Base-by-base conservation (phyloP, 2,888 invertebrate genomes). In the Melolontha melolontha region DNA sequence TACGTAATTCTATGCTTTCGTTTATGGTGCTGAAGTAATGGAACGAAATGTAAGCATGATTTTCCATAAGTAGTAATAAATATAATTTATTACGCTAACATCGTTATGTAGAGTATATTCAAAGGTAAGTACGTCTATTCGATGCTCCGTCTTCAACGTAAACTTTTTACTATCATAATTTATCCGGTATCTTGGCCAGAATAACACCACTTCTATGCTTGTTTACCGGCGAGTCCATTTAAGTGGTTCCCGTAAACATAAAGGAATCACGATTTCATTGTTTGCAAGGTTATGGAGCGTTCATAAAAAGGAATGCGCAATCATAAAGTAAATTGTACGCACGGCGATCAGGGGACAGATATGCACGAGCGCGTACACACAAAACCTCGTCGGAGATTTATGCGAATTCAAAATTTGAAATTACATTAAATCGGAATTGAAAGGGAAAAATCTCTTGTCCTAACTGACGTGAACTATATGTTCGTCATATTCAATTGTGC, bases 221-320 rank as follows among this genome's bases (percentile, higher is more conserved):
- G 34, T 34, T 34, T 34, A 34, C 34, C 67, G 57, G 51, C 67
- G 42, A 63, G 67, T 68, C 68, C 68, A 49, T 68, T 68, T 71
- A 72, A 71, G 70, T 68, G 71, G 70, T 66, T 4, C 66, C 63
- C 71, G 69, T 74, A 72, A 73, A 73, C 72, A 71, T 66, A 64
- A 50, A 64, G 39, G 67, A 65, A 74, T 76, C 75, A 75, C 75
- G 75, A 75, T 71, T 73, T 74, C 73, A 73, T 71, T 75, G 75
- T 76, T 74, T 65, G 70, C 69, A 64, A 71, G 66, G 70, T 70
- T 67, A 72, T 66, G 51, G 64, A 64, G 66, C 67, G 64, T 68
- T 66, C 71, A 69, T 71, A 72, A 73, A 74, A 74, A 67, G 57
- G 70, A 73, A 71, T 70, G 68, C 68, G 68, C 52, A 69, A 72